Conservation (phyloP, 1,140 invertebrate species). For the Telenomus remus region DNA sequence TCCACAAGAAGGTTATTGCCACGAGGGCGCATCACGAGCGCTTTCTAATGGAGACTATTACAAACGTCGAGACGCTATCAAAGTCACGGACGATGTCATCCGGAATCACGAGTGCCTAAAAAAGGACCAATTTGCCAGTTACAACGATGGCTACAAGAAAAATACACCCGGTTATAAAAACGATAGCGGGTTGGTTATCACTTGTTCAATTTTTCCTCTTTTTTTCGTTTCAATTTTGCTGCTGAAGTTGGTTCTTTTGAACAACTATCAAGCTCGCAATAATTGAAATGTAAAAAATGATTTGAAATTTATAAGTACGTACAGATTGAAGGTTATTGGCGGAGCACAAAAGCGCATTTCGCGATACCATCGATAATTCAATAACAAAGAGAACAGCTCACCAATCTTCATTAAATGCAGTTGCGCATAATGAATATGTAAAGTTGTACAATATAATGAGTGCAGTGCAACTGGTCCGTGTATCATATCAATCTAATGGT, state of each 20-base stretch:
- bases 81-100: constrained; percentile 63
- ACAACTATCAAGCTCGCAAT: neutral
- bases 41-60: constrained; percentile 63
- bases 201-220: constrained; percentile 8
- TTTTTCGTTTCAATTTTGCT: neutral
- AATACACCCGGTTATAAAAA: constrained; percentile 73
- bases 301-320: constrained; percentile 2
- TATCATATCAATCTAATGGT: too few relatives aligned
- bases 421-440: constrained; percentile 24
- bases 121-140: constrained; percentile 65
- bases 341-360: constrained; percentile 19
- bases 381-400: constrained; percentile 30
- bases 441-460: constrained; percentile 21
- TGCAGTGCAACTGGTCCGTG: constrained; percentile 1
- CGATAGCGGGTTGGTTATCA: constrained; percentile 70
- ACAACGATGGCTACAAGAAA: constrained; percentile 73
- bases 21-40: constrained; percentile 62
- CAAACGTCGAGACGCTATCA: constrained; percentile 62
- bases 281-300: neutral
- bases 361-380: constrained; percentile 33
- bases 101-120: constrained; percentile 57
- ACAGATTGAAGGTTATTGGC: constrained; percentile 24
- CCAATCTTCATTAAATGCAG: constrained; percentile 30
- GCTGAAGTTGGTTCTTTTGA: too few relatives aligned
- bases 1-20: constrained; percentile 67